Percentiles rank a stretch among this genome's conserved stretches.
These are phyloP conservation scores for Coluber constrictor DNA, from an alignment of 2,797 vertebrate genomes.

Conservation along the genomic window DNA sequence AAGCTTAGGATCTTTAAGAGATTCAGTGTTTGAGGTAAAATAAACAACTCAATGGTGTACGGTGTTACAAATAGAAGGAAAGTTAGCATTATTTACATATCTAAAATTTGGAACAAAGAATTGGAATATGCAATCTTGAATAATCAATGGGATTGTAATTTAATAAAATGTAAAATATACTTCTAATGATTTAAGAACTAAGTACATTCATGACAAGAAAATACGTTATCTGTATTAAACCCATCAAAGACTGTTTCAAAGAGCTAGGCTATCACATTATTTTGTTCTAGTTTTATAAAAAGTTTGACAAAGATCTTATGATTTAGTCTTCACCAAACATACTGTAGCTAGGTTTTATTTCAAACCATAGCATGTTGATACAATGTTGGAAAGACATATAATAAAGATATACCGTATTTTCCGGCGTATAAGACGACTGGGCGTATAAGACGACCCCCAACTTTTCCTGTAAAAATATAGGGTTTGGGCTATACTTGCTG, in stretches of 20 bases:
- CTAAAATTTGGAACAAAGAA: not conserved
- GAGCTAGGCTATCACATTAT: not conserved
- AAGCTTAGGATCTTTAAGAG: not conserved
- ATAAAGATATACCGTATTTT: not conserved
- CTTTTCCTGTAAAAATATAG: too few relatives aligned
- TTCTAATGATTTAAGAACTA: not conserved
- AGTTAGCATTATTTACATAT: not conserved
- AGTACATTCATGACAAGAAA: not conserved
- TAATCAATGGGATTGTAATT: not conserved
- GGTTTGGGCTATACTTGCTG: too few relatives aligned
- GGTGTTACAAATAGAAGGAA: not conserved
- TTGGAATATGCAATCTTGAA: not conserved
- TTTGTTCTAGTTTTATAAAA: not conserved
- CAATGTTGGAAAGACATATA: not conserved
- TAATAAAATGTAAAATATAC: not conserved
- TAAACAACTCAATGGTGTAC: not conserved
- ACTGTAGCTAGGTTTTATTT: not conserved
- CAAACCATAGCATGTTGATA: not conserved
- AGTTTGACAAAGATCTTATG: not conserved
- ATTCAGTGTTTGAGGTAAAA: not conserved
- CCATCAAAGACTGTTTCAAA: not conserved
- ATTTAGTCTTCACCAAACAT: not conserved
- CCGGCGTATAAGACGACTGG: too few relatives aligned
- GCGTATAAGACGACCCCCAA: too few relatives aligned
- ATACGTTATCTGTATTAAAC: not conserved